A percentile compares a stretch with the other conserved stretches of the same genome.
These are phyloP conservation scores for Sorex fumeus DNA, from an alignment of 2,113 vertebrate species.

Conservation along the genomic window DNA sequence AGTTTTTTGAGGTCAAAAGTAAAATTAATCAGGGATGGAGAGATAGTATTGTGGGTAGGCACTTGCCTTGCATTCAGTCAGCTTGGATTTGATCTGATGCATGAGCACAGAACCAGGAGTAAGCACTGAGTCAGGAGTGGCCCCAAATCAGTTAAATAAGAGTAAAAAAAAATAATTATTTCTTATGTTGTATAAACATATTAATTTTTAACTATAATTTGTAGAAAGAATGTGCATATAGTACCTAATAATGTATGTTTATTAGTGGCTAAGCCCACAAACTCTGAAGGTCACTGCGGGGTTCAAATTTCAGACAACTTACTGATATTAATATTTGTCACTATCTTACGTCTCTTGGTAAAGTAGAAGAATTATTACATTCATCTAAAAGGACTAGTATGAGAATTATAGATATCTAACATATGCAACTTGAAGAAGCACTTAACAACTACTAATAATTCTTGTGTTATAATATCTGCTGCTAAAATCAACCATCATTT, in stretches of 20 bases:
- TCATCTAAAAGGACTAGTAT: neutral
- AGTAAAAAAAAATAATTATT: neutral
- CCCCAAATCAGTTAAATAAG: too few species aligned
- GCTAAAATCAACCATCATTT: slow-evolving; percentile 2
- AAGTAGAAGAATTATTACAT: neutral
- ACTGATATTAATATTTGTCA: neutral
- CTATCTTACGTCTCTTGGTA: neutral
- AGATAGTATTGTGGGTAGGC: too few species aligned
- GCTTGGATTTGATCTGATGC: too few species aligned
- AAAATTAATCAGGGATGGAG: too few species aligned
- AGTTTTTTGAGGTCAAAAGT: too few species aligned
- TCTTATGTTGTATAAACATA: neutral
- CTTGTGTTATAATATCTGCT: neutral
- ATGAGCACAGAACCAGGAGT: too few species aligned
- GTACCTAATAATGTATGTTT: neutral
- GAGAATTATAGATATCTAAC: neutral
- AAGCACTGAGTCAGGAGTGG: too few species aligned
- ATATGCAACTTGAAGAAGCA: neutral
- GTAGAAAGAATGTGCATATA: neutral
- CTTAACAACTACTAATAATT: neutral
- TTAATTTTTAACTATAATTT: slow-evolving; percentile 32
- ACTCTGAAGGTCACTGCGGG: neutral
- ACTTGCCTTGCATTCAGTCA: too few species aligned
- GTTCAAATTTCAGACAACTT: neutral
- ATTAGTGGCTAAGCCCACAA: neutral